Percentiles rank a stretch among this genome's conserved stretches.
Evolutionary conservation across 1,140 invertebrate genomes (phyloP).

Genomic region (Diploscapter pachys): DNA sequence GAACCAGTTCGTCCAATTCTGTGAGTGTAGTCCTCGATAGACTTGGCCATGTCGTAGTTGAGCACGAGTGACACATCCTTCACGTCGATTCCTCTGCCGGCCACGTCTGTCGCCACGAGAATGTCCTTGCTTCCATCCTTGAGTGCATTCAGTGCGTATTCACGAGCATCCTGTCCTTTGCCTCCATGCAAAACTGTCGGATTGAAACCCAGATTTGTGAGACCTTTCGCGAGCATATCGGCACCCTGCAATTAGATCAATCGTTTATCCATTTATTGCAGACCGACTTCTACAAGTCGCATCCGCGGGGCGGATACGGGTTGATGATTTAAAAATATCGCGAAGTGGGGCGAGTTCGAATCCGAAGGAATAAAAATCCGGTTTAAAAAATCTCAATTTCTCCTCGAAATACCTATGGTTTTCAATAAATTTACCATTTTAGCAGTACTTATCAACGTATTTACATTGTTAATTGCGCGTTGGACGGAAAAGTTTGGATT

Average conservation of each 20-base stretch:
- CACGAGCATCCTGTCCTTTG: constrained; percentile 98
- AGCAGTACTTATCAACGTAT: too few relatives aligned
- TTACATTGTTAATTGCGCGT: too few relatives aligned
- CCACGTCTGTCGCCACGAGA: constrained; percentile 98
- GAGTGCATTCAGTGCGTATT: constrained; percentile 90
- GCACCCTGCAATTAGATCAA: constrained; percentile 68
- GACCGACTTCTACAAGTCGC: too few relatives aligned
- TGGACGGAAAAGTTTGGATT: too few relatives aligned
- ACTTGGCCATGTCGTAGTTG: constrained; percentile 99
- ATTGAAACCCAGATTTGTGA: constrained; percentile 94
- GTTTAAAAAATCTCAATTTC: too few relatives aligned
- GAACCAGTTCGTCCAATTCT: constrained; percentile 86
- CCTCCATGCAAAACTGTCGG: constrained; percentile 96
- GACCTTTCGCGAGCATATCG: constrained; percentile 89
- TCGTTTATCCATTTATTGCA: too few relatives aligned
- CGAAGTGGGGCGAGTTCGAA: too few relatives aligned
- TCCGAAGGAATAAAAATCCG: too few relatives aligned
- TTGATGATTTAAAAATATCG: too few relatives aligned
- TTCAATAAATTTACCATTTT: too few relatives aligned
- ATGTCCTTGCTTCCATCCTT: constrained; percentile 87
- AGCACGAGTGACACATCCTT: constrained; percentile 83
- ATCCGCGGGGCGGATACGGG: too few relatives aligned
- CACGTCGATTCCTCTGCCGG: constrained; percentile 97
- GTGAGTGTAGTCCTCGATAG: constrained; percentile 95
- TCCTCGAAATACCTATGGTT: too few relatives aligned